These are phyloP conservation scores for Drosophila recens DNA, from an alignment of 2,888 invertebrate species.

Conservation along the genomic window DNA sequence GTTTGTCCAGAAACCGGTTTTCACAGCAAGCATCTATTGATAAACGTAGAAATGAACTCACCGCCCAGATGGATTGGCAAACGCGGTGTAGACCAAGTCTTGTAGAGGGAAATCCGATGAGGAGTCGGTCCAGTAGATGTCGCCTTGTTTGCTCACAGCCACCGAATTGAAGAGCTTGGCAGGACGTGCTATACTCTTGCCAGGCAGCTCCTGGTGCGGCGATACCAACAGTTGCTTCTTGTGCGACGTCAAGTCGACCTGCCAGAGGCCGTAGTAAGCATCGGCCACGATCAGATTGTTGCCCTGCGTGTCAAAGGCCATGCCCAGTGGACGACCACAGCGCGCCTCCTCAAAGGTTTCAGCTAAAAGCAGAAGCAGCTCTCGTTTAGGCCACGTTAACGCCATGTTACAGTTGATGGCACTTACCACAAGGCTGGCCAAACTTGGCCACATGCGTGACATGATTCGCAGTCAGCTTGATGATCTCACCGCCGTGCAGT, in stretches of 20 bases:
- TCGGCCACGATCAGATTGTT: constrained; percentile 90
- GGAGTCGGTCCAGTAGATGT: constrained; percentile 96
- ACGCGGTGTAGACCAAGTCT: constrained; percentile 88
- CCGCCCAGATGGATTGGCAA: constrained; percentile 95
- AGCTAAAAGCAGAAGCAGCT: constrained; percentile 85
- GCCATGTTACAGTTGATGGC: neutral
- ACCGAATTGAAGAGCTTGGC: constrained; percentile 91
- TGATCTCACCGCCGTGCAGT: constrained; percentile 92
- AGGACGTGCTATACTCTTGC: constrained; percentile 85
- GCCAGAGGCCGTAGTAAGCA: constrained; percentile 95
- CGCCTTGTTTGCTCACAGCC: constrained; percentile 91
- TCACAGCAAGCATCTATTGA: constrained; percentile 11
- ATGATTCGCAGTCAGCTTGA: constrained; percentile 90
- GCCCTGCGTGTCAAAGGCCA: constrained; percentile 91
- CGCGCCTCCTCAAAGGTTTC: constrained; percentile 91
- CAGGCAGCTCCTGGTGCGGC: constrained; percentile 89
- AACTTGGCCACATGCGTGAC: constrained; percentile 91
- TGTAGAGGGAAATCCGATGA: constrained; percentile 90
- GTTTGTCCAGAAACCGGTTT: constrained; percentile 62
- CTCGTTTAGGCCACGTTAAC: neutral
- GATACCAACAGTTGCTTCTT: constrained; percentile 89
- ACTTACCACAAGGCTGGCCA: constrained; percentile 91
- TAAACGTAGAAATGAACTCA: constrained; percentile 83
- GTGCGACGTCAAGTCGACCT: constrained; percentile 91
- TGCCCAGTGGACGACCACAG: constrained; percentile 97